Percentiles rank a stretch among this genome's conserved stretches.
These are phyloP conservation scores for Scopus umbretta DNA, from an alignment of 2,113 vertebrate genomes.

Conservation along the genomic window DNA sequence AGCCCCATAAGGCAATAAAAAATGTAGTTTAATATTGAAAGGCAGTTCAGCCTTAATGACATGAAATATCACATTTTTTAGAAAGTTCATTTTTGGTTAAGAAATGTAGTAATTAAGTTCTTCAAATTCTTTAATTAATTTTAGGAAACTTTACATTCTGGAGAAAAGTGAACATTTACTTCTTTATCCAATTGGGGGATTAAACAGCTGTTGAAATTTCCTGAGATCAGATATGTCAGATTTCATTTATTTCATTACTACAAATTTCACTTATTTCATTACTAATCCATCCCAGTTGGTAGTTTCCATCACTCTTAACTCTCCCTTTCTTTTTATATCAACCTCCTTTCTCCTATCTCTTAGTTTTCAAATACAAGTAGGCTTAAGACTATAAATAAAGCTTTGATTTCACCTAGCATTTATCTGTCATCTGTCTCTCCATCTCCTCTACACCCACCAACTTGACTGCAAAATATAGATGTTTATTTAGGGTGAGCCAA, in stretches of 20 bases:
- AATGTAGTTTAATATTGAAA: background rate
- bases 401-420: slow-evolving; percentile 31
- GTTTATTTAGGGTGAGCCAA: background rate
- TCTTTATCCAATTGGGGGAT: background rate
- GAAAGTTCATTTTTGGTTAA: background rate
- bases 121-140: background rate
- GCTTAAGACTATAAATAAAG: slow-evolving; percentile 31
- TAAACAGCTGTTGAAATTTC: background rate
- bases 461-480: background rate
- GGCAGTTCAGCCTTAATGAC: background rate
- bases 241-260: background rate
- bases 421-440: slow-evolving; percentile 18
- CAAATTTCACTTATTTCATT: background rate
- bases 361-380: background rate
- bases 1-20: background rate
- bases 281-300: background rate
- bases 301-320: background rate
- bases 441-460: slow-evolving; percentile 19
- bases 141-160: background rate
- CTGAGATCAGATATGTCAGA: background rate
- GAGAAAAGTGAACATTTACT: background rate
- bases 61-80: background rate
- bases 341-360: background rate
- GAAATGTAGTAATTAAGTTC: background rate
- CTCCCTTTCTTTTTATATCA: background rate